Percentiles rank a stretch among this genome's conserved stretches.
phyloP scores from a whole-genome alignment of 2,888 invertebrate genomes.

The Andrena bucephala region DNA sequence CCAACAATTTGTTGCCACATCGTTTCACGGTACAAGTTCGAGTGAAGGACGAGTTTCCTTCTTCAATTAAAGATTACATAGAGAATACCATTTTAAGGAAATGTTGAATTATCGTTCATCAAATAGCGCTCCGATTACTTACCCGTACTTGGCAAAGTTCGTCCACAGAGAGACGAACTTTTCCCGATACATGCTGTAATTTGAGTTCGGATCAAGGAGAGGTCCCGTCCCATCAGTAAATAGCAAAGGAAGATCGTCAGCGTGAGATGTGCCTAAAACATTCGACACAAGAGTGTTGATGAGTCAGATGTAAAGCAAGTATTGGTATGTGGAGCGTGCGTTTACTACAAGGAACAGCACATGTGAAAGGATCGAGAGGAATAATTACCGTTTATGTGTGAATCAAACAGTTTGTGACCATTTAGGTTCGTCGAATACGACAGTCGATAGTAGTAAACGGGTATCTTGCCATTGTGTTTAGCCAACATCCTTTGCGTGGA shows the following conservation, averaged over 20 bases:
- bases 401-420: slow-evolving; percentile 83
- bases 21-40: too few relatives aligned
- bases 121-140: neutral
- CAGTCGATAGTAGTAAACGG: slow-evolving; percentile 72
- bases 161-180: slow-evolving; percentile 87
- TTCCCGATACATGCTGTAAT: slow-evolving; percentile 80
- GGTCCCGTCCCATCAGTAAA: slow-evolving; percentile 82
- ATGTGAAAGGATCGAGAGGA: too few relatives aligned
- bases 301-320: neutral
- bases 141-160: slow-evolving; percentile 86
- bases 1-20: too few relatives aligned
- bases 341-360: slow-evolving; percentile 81
- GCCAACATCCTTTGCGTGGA: slow-evolving; percentile 65
- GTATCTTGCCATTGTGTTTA: slow-evolving; percentile 12
- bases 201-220: slow-evolving; percentile 69
- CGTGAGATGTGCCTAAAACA: slow-evolving; percentile 3
- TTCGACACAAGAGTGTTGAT: slow-evolving; percentile 56
- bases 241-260: slow-evolving; percentile 87
- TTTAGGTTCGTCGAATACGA: slow-evolving; percentile 86
- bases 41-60: too few relatives aligned
- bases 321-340: too few relatives aligned
- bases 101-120: too few relatives aligned
- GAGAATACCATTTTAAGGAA: too few relatives aligned
- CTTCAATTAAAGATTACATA: too few relatives aligned
- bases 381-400: slow-evolving; percentile 86